Evolutionary conservation across 1,140 invertebrate genomes (phyloP).

Genomic region (Aphelenchoides fujianensis): DNA sequence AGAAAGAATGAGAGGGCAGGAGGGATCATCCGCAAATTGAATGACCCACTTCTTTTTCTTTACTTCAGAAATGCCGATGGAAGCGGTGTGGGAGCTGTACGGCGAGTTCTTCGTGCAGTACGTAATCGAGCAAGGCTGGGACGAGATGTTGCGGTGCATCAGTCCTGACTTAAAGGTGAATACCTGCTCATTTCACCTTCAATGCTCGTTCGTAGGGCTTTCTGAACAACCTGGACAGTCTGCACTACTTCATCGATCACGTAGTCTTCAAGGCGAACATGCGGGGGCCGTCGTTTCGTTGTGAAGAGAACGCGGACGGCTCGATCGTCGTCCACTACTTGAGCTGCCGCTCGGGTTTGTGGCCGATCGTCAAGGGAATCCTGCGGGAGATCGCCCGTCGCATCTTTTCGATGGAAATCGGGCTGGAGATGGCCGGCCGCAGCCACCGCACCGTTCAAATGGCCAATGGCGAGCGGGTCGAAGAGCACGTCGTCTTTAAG

Average conservation of each 20-base stretch:
- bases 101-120: constrained; percentile 54
- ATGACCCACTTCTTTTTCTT: too few relatives aligned
- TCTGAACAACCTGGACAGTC: constrained; percentile 57
- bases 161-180: constrained; percentile 59
- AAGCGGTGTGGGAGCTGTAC: constrained; percentile 56
- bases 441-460: constrained; percentile 56
- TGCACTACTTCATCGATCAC: constrained; percentile 61
- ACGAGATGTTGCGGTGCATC: constrained; percentile 53
- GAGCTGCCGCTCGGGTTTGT: constrained; percentile 61
- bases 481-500: constrained; percentile 50
- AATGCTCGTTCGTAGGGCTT: too few relatives aligned
- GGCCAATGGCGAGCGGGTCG: constrained; percentile 40
- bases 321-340: constrained; percentile 63
- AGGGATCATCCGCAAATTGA: too few relatives aligned
- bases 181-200: too few relatives aligned
- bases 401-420: constrained; percentile 39
- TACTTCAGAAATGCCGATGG: constrained; percentile 41
- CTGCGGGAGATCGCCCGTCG: constrained; percentile 45
- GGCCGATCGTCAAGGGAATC: constrained; percentile 63
- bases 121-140: constrained; percentile 58
- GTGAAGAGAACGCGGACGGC: constrained; percentile 61
- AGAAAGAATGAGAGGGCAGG: background rate
- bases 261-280: constrained; percentile 55
- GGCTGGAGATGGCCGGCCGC: constrained; percentile 50
- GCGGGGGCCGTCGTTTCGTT: constrained; percentile 57